These are phyloP conservation scores for Piprites chloris DNA, from an alignment of 2,113 vertebrate genomes.

Conservation along the genomic window DNA sequence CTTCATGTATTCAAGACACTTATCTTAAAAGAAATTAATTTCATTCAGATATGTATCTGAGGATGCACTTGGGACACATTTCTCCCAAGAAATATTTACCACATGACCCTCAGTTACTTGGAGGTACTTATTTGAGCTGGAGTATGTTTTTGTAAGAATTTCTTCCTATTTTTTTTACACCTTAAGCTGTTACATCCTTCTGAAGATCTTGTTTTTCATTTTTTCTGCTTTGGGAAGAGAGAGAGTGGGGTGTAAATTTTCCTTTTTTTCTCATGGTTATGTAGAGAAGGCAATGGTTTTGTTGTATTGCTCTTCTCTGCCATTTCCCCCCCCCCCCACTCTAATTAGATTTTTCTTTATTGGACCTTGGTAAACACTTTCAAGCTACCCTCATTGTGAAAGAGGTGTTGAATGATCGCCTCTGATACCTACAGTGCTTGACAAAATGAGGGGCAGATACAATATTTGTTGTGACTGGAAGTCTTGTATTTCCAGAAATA, in stretches of 20 bases:
- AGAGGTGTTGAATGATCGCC: neutral
- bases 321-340: too few relatives aligned
- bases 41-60: neutral
- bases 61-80: neutral
- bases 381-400: neutral
- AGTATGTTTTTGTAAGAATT: neutral
- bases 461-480: neutral
- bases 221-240: neutral
- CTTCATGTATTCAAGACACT: neutral
- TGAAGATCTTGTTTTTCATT: neutral
- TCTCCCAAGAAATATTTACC: neutral
- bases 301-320: neutral
- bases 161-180: neutral
- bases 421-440: neutral
- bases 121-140: neutral
- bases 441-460: neutral
- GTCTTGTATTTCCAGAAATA: neutral
- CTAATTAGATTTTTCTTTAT: neutral
- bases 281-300: neutral
- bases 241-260: neutral
- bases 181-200: fast-evolving
- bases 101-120: neutral
- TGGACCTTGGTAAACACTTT: neutral
- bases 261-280: neutral
- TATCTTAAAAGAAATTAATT: neutral